Base-by-base conservation (phyloP, 2,888 invertebrate genomes). In the Epirrita christyi region DNA sequence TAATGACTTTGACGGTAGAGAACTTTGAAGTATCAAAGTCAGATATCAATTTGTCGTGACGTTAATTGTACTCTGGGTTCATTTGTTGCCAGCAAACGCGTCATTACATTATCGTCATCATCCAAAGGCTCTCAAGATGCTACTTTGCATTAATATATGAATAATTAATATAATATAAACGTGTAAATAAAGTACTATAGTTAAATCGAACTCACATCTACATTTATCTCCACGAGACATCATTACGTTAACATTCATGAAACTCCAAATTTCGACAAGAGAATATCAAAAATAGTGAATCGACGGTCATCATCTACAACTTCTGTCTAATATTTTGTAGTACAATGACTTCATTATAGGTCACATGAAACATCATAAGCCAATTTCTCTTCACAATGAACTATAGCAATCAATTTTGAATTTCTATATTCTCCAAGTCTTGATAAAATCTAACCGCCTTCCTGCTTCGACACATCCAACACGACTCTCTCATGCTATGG, bases 271-370 rank as follows among this genome's bases (percentile, higher is more conserved):
- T 90, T 89, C 92, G 92, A 91, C 89, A 92, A 92, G 92, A 92
- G 88, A 83, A 88, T 92, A 92, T 92, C 92, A 92, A 92, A 92
- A 92, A 92, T 92, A 92, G 91, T 89, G 88, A 85, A 86, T 86
- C 85, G 83, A 87, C 86, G 80, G 83, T 78, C 80, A 76, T 81
- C 82, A 78, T 71, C 85, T 88, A 89, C 83, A 82, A 84, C 45
- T 49, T 88, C 84, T 88, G 89, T 77, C 83, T 86, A 85, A 86
- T 83, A 84, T 82, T 73, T 79, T 86, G 87, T 85, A 85, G 79
- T 82, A 81, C 85, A 82, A 83, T 77, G 86, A 85, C 86, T 71
- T 76, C 77, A 81, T 75, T 80, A 74, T 85, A 87, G 83, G 85
- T 86, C 88, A 85, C 82, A 82, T 81, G 81, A 82, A 86, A 86